A percentile compares a stretch with the other conserved stretches of the same genome.
These are phyloP conservation scores for Sepioteuthis lessoniana DNA, from an alignment of 2,888 invertebrate genomes.

Conservation along the genomic window DNA sequence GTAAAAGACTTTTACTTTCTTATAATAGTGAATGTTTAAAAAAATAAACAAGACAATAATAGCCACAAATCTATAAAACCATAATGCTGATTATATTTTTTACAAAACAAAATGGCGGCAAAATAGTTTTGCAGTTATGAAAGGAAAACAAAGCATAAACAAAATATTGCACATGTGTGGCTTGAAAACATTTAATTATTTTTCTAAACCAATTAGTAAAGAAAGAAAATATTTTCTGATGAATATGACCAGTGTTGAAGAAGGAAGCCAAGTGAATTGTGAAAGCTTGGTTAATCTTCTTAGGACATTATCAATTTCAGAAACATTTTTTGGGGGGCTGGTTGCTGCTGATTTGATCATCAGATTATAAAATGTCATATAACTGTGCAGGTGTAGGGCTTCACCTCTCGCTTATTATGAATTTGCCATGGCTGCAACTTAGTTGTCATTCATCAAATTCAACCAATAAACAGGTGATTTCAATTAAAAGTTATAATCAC, in stretches of 20 bases:
- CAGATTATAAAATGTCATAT: background rate
- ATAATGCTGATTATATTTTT: background rate
- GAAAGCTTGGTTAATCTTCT: background rate
- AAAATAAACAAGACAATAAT: background rate
- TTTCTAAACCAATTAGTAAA: conserved; percentile 1
- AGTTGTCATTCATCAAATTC: background rate
- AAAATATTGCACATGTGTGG: background rate
- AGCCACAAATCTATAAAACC: background rate
- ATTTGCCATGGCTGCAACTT: background rate
- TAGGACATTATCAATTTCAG: conserved; percentile 33
- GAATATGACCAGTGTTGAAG: background rate
- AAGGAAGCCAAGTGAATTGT: conserved; percentile 11
- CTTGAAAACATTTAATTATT: conserved; percentile 33
- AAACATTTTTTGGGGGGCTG: background rate
- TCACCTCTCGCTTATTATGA: background rate
- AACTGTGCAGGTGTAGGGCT: background rate
- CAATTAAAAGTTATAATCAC: background rate
- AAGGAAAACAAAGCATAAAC: background rate
- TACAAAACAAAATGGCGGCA: background rate
- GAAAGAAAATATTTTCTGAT: conserved; percentile 33
- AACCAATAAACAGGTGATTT: background rate
- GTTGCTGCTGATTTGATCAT: background rate
- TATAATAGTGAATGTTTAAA: background rate
- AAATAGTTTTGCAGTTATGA: conserved; percentile 24
- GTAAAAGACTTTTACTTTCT: background rate